Evolutionary conservation across 2,797 vertebrate genomes (phyloP), one percentile per base, ranked within the genome.

Genomic region (Florisuga fusca): DNA sequence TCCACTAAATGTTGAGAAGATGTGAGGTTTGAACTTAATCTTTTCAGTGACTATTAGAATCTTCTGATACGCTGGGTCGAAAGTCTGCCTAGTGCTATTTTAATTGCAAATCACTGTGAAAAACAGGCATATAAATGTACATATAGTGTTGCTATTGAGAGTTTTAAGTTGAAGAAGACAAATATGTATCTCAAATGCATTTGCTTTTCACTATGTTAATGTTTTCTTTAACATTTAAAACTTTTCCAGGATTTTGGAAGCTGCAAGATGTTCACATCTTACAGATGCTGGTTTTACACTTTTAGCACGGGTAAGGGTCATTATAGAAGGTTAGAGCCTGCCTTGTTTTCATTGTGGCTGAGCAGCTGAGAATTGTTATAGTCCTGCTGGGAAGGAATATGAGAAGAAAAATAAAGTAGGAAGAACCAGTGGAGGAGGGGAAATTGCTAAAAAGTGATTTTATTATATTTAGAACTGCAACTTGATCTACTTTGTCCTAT

Each of bases 251-350:
- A 99, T 99, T 97, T 97, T 99, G 96, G 99, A 99, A 98, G 99
- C 98, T 93, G 98, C 99, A 67, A 98, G 99, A 86, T 99, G 99
- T 97, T 99, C 99, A 69, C 99, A 99, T 94, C 98, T 99, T 89
- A 99, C 99, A 9, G 99, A 99, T 11, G 98, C 98, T 73, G 99
- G 99, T 45, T 99, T 99, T 97, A 98, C 98, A 29, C 98, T 99
- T 66, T 95, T 99, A 63, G 99, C 99, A 95, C 98, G 98, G 98
- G 99, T 99, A 97, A 98, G 98, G 75, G 74, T 73, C 33, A 2
- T 31, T 91, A 64, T 55, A 43, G 83, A 73, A 81, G 78, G 48
- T 58, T 15, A 25, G 50, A 85, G 50, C 54, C 89, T 1, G 0
- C 57, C 69, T 81, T 54, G 33, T 62, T 93, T 74, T 36, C n/a